These are phyloP conservation scores for Solenodon paradoxus DNA, from an alignment of 2,113 vertebrate genomes.

Conservation along the genomic window DNA sequence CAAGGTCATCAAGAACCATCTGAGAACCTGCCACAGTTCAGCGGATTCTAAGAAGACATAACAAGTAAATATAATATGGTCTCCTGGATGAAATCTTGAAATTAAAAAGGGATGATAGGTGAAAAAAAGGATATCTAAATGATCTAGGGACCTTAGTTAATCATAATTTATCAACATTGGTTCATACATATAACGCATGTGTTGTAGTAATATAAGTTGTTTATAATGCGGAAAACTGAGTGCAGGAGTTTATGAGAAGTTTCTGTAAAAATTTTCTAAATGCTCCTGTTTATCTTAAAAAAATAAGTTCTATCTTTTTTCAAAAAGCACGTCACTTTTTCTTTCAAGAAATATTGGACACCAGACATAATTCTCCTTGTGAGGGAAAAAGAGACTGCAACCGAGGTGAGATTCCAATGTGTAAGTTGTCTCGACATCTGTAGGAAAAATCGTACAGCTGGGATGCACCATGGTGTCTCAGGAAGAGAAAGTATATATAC, in stretches of 20 bases:
- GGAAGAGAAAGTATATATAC: conserved; percentile 80
- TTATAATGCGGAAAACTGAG: not conserved
- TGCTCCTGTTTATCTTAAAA: not conserved
- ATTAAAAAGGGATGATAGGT: not conserved
- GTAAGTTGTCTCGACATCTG: conserved; percentile 56
- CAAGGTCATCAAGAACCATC: not conserved
- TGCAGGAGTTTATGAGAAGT: not conserved
- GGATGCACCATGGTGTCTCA: conserved; percentile 45
- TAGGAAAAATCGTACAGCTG: conserved; percentile 73
- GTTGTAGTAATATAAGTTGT: not conserved
- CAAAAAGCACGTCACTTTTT: not conserved
- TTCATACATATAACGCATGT: not conserved
- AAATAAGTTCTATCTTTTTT: not conserved
- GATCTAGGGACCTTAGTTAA: not conserved
- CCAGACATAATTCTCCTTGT: conserved; percentile 63
- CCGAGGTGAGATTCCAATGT: conserved; percentile 76
- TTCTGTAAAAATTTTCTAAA: not conserved
- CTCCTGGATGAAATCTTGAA: not conserved
- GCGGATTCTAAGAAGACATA: not conserved
- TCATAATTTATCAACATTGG: not conserved
- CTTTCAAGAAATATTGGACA: conserved; percentile 46
- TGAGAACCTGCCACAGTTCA: not conserved
- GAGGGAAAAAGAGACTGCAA: conserved; percentile 73
- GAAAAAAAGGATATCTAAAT: not conserved
- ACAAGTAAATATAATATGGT: not conserved